Conservation (phyloP, 2,113 vertebrate species). For the Tragulus kanchil region DNA sequence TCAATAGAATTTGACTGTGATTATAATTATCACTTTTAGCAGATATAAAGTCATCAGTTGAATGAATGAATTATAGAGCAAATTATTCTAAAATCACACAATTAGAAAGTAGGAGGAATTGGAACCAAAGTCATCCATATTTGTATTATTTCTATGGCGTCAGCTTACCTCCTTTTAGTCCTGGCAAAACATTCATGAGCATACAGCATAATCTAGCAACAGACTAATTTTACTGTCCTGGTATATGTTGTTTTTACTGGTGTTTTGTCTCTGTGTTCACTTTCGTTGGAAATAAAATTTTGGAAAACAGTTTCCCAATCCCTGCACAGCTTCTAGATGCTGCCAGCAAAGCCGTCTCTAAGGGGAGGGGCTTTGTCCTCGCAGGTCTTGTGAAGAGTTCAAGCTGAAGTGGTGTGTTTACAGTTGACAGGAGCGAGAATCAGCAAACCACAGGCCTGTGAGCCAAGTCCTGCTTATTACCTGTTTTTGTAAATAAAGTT, state of each 20-base stretch:
- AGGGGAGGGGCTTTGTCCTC: background rate
- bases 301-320: background rate
- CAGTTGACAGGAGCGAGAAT: background rate
- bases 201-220: background rate
- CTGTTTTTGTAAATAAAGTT: slow-evolving; percentile 11
- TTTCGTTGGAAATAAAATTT: background rate
- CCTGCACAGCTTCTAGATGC: background rate
- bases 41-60: background rate
- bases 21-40: background rate
- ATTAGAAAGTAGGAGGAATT: background rate
- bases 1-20: slow-evolving; percentile 23
- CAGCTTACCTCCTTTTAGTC: background rate
- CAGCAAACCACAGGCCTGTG: background rate
- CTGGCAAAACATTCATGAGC: background rate
- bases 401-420: background rate
- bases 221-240: background rate
- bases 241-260: background rate
- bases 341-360: background rate
- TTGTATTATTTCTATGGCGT: background rate
- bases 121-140: background rate
- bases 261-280: background rate
- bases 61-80: background rate
- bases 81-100: background rate
- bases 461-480: background rate
- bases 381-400: background rate